These are phyloP conservation scores for Alcedo atthis DNA, from an alignment of 2,797 vertebrate species.

Conservation along the genomic window DNA sequence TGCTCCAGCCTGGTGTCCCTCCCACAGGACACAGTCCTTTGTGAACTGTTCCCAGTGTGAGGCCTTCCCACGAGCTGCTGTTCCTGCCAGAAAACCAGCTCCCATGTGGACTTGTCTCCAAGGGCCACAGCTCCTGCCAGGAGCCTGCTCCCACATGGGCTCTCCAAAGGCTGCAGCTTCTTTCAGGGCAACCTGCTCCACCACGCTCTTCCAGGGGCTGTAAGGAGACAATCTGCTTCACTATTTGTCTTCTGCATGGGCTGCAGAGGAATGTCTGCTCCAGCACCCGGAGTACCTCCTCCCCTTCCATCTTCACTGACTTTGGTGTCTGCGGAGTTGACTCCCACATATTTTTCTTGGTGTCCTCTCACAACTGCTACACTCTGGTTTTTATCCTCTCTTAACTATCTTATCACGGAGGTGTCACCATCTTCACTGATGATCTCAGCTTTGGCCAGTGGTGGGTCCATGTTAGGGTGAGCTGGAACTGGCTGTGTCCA, in stretches of 20 bases:
- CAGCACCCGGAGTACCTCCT: background rate
- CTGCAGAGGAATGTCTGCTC: background rate
- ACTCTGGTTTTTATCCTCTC: background rate
- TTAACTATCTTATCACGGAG: background rate
- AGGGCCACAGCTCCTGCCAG: background rate
- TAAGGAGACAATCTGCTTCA: background rate
- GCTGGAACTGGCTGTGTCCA: background rate
- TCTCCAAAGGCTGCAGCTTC: background rate
- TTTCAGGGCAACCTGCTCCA: background rate
- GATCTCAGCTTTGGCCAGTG: background rate
- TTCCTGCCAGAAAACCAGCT: background rate
- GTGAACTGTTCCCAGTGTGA: background rate
- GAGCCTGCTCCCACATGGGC: background rate
- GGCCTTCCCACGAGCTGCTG: background rate
- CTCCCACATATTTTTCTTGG: background rate
- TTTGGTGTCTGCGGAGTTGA: background rate
- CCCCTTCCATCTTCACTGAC: background rate
- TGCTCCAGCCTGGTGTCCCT: background rate
- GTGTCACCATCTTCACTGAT: background rate
- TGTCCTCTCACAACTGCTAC: background rate
- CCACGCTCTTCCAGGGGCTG: fast-evolving
- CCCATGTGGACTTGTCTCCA: background rate
- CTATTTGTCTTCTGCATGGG: background rate
- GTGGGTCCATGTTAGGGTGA: fast-evolving
- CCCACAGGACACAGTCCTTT: background rate